These are phyloP conservation scores for Lordiphosa stackelbergi DNA, from an alignment of 1,140 invertebrate species.

Conservation along the genomic window DNA sequence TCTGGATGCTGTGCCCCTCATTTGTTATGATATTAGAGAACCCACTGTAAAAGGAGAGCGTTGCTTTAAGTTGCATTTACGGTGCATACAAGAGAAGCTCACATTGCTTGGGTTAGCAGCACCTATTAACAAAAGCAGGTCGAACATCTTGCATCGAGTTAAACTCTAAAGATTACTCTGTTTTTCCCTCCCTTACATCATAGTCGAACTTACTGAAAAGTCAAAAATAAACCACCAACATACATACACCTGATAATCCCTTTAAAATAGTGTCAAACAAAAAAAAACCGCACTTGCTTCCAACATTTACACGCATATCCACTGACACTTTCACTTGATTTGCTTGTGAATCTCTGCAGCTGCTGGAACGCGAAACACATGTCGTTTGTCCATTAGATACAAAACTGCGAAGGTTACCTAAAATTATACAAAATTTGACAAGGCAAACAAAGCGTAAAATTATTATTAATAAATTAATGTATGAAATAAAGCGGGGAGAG, in stretches of 20 bases:
- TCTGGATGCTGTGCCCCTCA: too few relatives aligned
- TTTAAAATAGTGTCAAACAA: slow-evolving; percentile 14
- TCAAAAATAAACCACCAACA: slow-evolving; percentile 28
- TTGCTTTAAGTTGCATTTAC: too few relatives aligned
- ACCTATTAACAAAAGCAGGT: too few relatives aligned
- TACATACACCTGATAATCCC: slow-evolving; percentile 54
- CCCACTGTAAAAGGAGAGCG: too few relatives aligned
- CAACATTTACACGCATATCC: slow-evolving; percentile 12
- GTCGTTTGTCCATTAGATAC: slow-evolving; percentile 27
- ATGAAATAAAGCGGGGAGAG: slow-evolving; percentile 8
- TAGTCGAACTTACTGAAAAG: too few relatives aligned
- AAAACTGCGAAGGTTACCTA: slow-evolving; percentile 15
- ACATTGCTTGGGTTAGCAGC: too few relatives aligned
- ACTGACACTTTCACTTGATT: slow-evolving; percentile 37
- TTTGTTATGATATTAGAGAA: too few relatives aligned
- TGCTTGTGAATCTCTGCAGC: slow-evolving; percentile 53
- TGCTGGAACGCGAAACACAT: slow-evolving; percentile 38
- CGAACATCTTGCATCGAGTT: too few relatives aligned
- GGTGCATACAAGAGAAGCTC: too few relatives aligned
- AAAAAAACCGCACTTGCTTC: slow-evolving; percentile 39
- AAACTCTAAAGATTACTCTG: too few relatives aligned
- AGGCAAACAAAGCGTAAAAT: slow-evolving; percentile 73
- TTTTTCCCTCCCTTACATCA: too few relatives aligned
- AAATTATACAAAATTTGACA: slow-evolving; percentile 59
- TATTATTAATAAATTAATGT: slow-evolving; percentile 71